These are phyloP conservation scores for Amphiura filiformis DNA, from an alignment of 35 echinoderm and acorn worm species.

Conservation along the genomic window DNA sequence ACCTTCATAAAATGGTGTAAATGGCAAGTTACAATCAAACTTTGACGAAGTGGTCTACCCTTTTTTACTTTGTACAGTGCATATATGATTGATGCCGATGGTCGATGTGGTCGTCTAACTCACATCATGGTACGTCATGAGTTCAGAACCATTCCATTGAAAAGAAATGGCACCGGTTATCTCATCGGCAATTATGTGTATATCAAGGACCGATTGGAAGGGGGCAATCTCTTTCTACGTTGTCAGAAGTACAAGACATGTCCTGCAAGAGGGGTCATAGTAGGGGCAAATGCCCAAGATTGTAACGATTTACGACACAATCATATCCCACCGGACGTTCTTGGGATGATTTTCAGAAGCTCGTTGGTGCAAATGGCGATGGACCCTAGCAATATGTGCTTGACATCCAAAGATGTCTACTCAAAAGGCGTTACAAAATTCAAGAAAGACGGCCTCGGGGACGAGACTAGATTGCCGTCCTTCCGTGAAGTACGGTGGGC, in stretches of 20 bases:
- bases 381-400: not conserved
- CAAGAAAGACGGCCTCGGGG: not conserved
- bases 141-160: not conserved
- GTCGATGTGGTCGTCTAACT: not conserved
- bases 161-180: not conserved
- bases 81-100: too few species aligned
- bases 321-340: not conserved
- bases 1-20: not conserved
- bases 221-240: not conserved
- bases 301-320: not conserved
- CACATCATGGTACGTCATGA: not conserved
- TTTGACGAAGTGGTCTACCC: not conserved
- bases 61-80: not conserved
- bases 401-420: not conserved
- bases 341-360: not conserved
- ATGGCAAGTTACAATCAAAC: not conserved
- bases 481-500: not conserved
- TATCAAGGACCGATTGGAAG: not conserved
- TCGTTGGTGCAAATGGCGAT: not conserved
- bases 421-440: not conserved
- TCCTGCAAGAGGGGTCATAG: not conserved
- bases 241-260: not conserved
- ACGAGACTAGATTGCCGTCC: not conserved
- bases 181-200: not conserved
- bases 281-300: not conserved